Base-by-base conservation (phyloP, 2,113 vertebrate species). In the Nibea coibor region DNA sequence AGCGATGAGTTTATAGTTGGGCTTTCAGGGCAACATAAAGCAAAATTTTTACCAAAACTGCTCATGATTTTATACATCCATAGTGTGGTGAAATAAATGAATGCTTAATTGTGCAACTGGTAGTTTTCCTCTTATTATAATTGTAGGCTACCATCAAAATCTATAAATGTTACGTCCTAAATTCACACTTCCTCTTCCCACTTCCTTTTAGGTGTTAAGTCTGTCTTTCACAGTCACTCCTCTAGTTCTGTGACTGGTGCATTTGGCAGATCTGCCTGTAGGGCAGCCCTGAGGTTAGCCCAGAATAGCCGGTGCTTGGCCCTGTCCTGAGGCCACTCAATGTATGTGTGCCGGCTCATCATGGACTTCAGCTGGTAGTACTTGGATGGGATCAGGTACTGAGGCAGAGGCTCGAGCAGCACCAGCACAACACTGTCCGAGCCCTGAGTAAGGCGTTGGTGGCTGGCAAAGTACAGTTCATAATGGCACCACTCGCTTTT, bases 401-500 rank as follows among this genome's bases (percentile, higher is more conserved):
- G 78, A 28, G 97, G 96, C 78, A 98, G 95, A 0, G 96, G 94
- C 47, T 98, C 96, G n/a, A 98, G 94, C 10, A 99, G 80, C 73
- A 98, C 90, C 47, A 99, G 93, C 69, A 98, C 96, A 20, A 98
- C 81, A 53, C 94, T 95, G 61, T 96, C 85, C 0, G 82, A 91
- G 5, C 87, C 95, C 78, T 93, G 93, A 9, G 91, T 82, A 42
- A 97, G 94, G 0, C 93, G 82, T 51, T 95, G 96, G 91, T 99
- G 97, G 15, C 96, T 96, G 76, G 97, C 97, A 15, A 98, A 99
- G 89, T 97, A 98, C 19, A 99, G 95, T 84, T 99, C 96, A 2
- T 99, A 99, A 87, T 99, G 97, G 63, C 97, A 98, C 97, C 97
- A 98, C 9, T 97, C 97, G 0, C 97, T 98, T 92, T 96, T 96